These are phyloP conservation scores for Neodon shergylaensis DNA, from an alignment of 2,113 vertebrate species.

Conservation along the genomic window DNA sequence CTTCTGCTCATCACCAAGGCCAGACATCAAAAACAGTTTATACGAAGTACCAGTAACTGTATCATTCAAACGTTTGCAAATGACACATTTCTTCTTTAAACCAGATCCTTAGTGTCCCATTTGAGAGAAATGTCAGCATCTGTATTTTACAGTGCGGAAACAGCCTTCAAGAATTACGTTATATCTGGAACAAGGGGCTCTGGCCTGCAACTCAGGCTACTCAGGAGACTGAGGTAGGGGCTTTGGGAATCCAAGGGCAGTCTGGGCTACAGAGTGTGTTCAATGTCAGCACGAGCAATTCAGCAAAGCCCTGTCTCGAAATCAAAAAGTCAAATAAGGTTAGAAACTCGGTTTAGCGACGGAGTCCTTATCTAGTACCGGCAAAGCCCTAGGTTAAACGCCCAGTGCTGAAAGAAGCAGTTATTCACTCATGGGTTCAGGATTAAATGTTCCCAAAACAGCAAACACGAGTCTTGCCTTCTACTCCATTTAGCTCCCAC, in stretches of 20 bases:
- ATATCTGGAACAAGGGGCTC: neutral
- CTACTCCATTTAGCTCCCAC: neutral
- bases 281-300: neutral
- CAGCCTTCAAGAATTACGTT: neutral
- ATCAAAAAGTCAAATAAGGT: neutral
- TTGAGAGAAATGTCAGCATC: neutral
- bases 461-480: neutral
- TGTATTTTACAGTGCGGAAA: neutral
- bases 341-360: neutral
- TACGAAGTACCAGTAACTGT: neutral
- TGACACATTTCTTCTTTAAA: neutral
- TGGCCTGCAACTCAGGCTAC: neutral
- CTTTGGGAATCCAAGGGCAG: neutral
- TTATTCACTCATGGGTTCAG: neutral
- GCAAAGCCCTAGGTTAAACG: neutral
- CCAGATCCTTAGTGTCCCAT: neutral
- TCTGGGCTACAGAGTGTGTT: neutral
- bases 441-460: neutral
- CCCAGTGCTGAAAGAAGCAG: neutral
- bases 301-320: neutral
- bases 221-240: neutral
- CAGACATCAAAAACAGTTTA: conserved; percentile 24
- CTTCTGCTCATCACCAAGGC: neutral
- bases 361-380: neutral
- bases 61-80: neutral